Conservation (phyloP, 2,888 invertebrate species). For the Caenorhabditis sp. region DNA sequence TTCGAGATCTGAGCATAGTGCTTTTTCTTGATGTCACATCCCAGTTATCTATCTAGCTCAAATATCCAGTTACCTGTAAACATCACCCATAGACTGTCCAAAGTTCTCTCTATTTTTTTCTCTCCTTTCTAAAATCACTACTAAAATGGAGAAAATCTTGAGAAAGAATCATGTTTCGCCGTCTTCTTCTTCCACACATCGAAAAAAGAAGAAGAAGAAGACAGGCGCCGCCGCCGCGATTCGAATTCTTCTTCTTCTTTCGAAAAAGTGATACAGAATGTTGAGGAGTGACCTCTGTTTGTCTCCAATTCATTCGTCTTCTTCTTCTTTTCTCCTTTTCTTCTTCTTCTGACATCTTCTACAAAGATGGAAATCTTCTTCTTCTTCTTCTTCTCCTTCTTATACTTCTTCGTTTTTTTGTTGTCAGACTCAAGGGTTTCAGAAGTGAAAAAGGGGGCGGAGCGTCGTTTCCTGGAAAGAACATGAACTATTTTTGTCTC, state of each 20-base stretch:
- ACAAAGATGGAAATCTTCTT: neutral
- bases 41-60: too few relatives aligned
- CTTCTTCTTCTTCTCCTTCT: conserved; percentile 1
- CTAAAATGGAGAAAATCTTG: too few relatives aligned
- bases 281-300: neutral
- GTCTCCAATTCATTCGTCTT: conserved; percentile 15
- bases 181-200: neutral
- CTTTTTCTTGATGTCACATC: too few relatives aligned
- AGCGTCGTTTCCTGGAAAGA: too few relatives aligned
- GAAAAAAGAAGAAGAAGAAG: conserved; percentile 14
- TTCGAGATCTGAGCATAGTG: too few relatives aligned
- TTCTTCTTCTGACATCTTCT: neutral
- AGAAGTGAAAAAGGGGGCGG: neutral
- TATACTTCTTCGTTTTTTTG: neutral
- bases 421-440: neutral
- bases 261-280: neutral
- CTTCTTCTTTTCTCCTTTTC: conserved; percentile 3
- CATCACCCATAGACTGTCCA: too few relatives aligned
- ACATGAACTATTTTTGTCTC: too few relatives aligned
- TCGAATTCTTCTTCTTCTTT: conserved; percentile 33
- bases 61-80: too few relatives aligned
- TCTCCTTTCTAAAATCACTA: too few relatives aligned
- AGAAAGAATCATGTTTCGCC: neutral
- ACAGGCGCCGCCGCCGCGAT: conserved; percentile 17
- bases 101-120: too few relatives aligned